These are phyloP conservation scores for Perizoma affinitatum DNA, from an alignment of 2,888 invertebrate species.

Conservation along the genomic window DNA sequence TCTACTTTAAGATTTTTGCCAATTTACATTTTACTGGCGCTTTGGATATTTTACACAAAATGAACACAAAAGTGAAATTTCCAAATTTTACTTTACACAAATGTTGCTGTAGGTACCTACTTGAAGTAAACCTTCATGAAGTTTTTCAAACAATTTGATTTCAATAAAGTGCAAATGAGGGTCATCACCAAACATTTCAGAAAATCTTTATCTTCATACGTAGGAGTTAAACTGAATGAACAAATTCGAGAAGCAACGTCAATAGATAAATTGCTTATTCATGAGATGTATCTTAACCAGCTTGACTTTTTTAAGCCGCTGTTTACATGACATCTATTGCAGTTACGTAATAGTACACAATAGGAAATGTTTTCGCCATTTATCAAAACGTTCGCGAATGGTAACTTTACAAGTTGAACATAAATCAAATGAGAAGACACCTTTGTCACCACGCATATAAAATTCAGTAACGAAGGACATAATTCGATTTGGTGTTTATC, in stretches of 20 bases:
- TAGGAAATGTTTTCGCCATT: not conserved
- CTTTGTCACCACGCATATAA: slow-evolving; percentile 42
- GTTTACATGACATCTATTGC: too few relatives aligned
- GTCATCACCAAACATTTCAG: slow-evolving; percentile 1
- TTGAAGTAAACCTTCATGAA: slow-evolving; percentile 5
- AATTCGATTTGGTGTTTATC: slow-evolving; percentile 76
- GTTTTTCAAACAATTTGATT: slow-evolving; percentile 7
- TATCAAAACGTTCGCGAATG: slow-evolving; percentile 4
- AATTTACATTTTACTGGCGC: too few relatives aligned
- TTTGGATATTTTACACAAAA: too few relatives aligned
- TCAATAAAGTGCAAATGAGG: slow-evolving; percentile 8
- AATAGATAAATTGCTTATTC: too few relatives aligned
- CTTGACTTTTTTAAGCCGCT: too few relatives aligned
- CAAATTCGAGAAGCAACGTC: too few relatives aligned
- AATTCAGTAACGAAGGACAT: slow-evolving; percentile 63
- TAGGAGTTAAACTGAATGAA: slow-evolving; percentile 21
- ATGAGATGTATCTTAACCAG: too few relatives aligned
- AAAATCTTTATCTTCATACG: slow-evolving; percentile 16
- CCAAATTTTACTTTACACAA: too few relatives aligned
- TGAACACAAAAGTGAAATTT: too few relatives aligned
- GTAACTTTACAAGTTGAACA: slow-evolving; percentile 8
- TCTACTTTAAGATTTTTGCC: too few relatives aligned
- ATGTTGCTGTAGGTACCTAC: too few relatives aligned
- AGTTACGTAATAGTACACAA: too few relatives aligned
- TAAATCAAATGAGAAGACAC: slow-evolving; percentile 33